These are phyloP conservation scores for Dyspetes luteomarginatus DNA, from an alignment of 2,888 invertebrate genomes.

Conservation along the genomic window DNA sequence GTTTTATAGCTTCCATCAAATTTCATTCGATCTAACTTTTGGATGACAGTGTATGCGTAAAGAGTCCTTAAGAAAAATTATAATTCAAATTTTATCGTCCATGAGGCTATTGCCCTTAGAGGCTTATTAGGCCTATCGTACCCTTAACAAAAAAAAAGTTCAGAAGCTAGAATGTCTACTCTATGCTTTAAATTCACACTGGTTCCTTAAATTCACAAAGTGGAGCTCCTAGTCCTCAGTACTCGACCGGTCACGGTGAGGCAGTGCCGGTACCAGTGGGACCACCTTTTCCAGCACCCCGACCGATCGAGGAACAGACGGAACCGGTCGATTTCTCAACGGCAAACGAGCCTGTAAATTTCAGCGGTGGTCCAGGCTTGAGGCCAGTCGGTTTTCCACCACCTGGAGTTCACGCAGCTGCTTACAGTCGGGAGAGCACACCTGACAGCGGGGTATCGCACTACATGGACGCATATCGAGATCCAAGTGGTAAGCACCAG, in stretches of 20 bases:
- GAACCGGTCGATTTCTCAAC: constrained; percentile 90
- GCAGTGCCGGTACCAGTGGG: constrained; percentile 84
- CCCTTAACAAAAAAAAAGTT: background rate
- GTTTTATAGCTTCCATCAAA: too few relatives aligned
- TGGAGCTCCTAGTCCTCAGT: constrained; percentile 86
- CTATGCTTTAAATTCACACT: background rate
- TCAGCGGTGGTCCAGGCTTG: constrained; percentile 85
- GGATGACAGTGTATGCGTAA: too few relatives aligned
- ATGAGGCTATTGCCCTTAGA: too few relatives aligned
- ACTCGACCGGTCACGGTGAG: constrained; percentile 84
- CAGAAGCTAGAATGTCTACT: too few relatives aligned
- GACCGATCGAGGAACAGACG: constrained; percentile 87
- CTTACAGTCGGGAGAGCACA: constrained; percentile 94
- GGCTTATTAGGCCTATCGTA: too few relatives aligned
- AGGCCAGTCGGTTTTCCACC: constrained; percentile 86
- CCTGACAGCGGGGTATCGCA: constrained; percentile 95
- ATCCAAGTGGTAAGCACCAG: constrained; percentile 89
- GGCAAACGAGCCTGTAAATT: constrained; percentile 87
- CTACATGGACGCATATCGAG: constrained; percentile 94
- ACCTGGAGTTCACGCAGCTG: constrained; percentile 85
- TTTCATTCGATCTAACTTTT: too few relatives aligned
- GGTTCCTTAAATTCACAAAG: constrained; percentile 73
- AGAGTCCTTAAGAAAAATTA: too few relatives aligned
- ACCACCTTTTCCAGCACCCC: constrained; percentile 85
- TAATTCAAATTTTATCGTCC: too few relatives aligned